These are phyloP conservation scores for Drosophila kepulauana DNA, from an alignment of 1,140 invertebrate genomes.

Conservation along the genomic window DNA sequence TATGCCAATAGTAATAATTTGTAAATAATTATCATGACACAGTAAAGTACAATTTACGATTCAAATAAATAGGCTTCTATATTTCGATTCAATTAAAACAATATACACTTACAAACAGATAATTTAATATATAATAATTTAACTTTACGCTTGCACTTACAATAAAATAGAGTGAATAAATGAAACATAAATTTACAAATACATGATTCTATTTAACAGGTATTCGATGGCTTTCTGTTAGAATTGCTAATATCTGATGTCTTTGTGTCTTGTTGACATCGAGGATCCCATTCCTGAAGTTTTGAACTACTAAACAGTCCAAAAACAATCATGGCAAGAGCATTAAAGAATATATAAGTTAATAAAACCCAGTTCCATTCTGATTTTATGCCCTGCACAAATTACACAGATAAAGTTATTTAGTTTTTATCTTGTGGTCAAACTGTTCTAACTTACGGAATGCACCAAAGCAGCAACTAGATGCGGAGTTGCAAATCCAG, in stretches of 20 bases:
- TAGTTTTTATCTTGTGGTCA: background rate
- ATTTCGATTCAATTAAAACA: background rate
- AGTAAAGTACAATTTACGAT: too few relatives aligned
- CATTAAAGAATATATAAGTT: slow-evolving; percentile 51
- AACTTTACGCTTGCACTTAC: background rate
- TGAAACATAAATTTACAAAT: slow-evolving; percentile 14
- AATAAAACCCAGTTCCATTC: slow-evolving; percentile 72
- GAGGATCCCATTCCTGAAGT: slow-evolving; percentile 68
- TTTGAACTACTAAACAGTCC: slow-evolving; percentile 60
- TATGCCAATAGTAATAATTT: too few relatives aligned
- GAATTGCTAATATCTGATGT: background rate
- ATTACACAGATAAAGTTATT: background rate
- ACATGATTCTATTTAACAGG: background rate
- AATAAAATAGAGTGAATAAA: background rate
- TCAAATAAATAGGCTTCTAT: too few relatives aligned
- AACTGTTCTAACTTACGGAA: slow-evolving; percentile 46
- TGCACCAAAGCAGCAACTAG: slow-evolving; percentile 57
- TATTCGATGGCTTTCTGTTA: slow-evolving; percentile 3
- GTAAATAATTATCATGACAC: too few relatives aligned
- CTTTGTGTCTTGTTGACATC: background rate
- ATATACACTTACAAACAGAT: background rate
- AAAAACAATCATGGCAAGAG: slow-evolving; percentile 62
- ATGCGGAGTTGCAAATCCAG: slow-evolving; percentile 70
- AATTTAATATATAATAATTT: background rate
- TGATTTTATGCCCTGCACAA: slow-evolving; percentile 60